Evolutionary conservation across 1,140 invertebrate genomes (phyloP).

Genomic region (Calosoma granatense): DNA sequence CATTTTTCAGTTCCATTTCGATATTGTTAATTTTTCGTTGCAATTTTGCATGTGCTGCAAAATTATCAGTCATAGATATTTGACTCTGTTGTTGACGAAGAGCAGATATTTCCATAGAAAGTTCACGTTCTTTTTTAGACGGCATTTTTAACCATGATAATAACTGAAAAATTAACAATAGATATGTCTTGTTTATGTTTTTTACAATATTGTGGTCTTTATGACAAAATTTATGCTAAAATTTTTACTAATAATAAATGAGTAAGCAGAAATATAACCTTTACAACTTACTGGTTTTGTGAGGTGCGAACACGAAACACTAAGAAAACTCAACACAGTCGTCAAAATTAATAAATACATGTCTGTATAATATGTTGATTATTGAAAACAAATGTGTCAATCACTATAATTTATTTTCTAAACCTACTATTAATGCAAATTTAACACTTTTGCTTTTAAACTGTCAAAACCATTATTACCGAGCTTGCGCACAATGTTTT

Average conservation of each 20-base stretch:
- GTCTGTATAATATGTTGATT: background rate
- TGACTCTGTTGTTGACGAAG: constrained; percentile 25
- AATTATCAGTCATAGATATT: constrained; percentile 39
- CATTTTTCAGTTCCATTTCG: constrained; percentile 32
- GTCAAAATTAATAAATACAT: constrained; percentile 4
- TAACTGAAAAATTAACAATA: no score
- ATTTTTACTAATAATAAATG: no score
- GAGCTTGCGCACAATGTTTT: no score
- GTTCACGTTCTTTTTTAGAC: background rate
- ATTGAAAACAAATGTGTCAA: no score
- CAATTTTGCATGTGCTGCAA: constrained; percentile 38
- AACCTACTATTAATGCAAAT: no score
- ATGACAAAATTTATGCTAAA: no score
- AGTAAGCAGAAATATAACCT: background rate
- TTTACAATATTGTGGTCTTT: no score
- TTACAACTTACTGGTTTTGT: background rate
- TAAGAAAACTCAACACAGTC: background rate
- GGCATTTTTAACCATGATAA: background rate
- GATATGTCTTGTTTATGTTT: no score
- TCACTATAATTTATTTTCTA: no score
- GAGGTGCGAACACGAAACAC: background rate
- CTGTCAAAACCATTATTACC: no score
- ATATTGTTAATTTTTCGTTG: constrained; percentile 37
- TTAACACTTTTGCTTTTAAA: no score
- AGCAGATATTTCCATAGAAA: background rate